phyloP scores from a whole-genome alignment of 2,888 invertebrate genomes.

The Acanthosepion lycidas region DNA sequence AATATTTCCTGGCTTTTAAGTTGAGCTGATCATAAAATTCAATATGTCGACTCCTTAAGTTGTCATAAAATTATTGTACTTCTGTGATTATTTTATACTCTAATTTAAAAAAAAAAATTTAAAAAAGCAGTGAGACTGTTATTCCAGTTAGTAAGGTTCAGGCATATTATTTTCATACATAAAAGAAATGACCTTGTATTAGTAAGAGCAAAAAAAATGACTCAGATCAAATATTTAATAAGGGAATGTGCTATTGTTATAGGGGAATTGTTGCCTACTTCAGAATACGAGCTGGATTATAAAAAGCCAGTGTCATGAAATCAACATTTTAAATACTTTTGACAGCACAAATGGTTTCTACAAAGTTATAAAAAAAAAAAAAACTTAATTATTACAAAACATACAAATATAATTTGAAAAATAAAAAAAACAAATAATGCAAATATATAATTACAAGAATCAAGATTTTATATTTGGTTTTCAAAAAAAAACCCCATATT shows the following conservation, averaged over 20 bases:
- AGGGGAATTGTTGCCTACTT: not conserved
- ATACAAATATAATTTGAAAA: not conserved
- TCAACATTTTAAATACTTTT: conserved; percentile 20
- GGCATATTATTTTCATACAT: not conserved
- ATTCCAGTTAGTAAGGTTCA: conserved; percentile 33
- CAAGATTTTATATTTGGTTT: too few species aligned
- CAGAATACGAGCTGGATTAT: not conserved
- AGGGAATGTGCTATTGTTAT: not conserved
- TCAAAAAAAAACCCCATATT: rapidly evolving
- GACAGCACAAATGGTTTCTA: not conserved
- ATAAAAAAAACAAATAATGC: not conserved
- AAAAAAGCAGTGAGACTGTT: conserved; percentile 2
- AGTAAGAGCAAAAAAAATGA: not conserved
- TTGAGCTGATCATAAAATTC: not conserved
- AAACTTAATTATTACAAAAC: not conserved
- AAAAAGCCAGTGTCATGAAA: not conserved
- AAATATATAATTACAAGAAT: too few species aligned
- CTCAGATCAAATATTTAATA: not conserved
- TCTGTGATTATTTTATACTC: not conserved
- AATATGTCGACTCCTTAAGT: not conserved
- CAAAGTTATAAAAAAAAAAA: not conserved
- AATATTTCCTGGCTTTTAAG: not conserved
- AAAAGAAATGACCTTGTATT: not conserved
- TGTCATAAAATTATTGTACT: conserved; percentile 2
- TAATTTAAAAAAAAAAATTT: not conserved